A percentile compares a stretch with the other conserved stretches of the same genome.
Evolutionary conservation across 2,888 invertebrate genomes (phyloP).

Genomic region (Ptilodon capucinus): DNA sequence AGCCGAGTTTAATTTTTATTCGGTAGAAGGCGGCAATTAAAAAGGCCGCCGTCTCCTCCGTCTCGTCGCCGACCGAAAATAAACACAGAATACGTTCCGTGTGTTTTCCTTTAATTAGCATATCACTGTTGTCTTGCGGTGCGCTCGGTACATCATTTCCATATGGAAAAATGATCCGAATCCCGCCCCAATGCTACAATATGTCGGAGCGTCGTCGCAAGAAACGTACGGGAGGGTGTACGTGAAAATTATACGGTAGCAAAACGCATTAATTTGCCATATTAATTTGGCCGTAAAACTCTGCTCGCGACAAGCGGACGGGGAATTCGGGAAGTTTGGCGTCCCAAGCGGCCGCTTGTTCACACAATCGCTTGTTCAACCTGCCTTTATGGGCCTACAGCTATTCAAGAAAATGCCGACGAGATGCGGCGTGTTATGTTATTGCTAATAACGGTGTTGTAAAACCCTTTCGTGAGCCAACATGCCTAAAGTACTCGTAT

Average conservation of each 20-base stretch:
- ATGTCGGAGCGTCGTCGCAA: conserved; percentile 61
- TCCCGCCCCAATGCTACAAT: conserved; percentile 55
- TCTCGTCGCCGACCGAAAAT: conserved; percentile 65
- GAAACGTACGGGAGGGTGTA: conserved; percentile 57
- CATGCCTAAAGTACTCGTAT: conserved; percentile 45
- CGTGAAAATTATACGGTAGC: conserved; percentile 79
- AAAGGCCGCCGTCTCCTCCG: conserved; percentile 38
- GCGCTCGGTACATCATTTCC: conserved; percentile 75
- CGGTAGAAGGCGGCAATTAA: conserved; percentile 24
- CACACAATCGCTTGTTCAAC: conserved; percentile 65
- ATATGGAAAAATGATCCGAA: conserved; percentile 80
- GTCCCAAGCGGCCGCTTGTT: conserved; percentile 78
- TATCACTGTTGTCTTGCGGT: conserved; percentile 79
- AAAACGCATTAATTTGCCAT: conserved; percentile 83
- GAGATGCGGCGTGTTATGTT: conserved; percentile 54
- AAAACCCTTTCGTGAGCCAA: conserved; percentile 49
- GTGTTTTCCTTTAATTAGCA: conserved; percentile 82
- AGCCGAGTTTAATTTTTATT: background rate
- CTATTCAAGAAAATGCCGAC: conserved; percentile 65
- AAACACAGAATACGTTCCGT: conserved; percentile 65
- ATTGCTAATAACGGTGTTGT: conserved; percentile 66
- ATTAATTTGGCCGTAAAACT: conserved; percentile 84
- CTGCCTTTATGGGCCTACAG: conserved; percentile 58
- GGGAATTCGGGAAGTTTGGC: conserved; percentile 75
- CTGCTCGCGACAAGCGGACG: conserved; percentile 76